phyloP scores from a whole-genome alignment of 2,113 vertebrate genomes.

The Scopus umbretta region DNA sequence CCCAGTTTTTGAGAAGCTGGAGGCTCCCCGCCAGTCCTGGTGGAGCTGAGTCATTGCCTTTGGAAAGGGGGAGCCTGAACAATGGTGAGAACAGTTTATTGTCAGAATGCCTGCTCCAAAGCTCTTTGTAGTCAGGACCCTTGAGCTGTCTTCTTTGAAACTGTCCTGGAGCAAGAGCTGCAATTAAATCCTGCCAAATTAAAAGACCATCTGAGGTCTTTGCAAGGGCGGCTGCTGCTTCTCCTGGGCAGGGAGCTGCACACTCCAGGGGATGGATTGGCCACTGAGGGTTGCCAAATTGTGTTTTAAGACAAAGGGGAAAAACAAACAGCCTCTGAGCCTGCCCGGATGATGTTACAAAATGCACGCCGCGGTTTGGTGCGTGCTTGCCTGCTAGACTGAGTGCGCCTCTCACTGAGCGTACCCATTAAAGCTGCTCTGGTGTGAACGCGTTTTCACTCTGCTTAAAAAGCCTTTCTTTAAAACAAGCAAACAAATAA shows the following conservation, averaged over 20 bases:
- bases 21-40: not conserved
- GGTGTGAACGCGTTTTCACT: not conserved
- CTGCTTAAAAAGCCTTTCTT: not conserved
- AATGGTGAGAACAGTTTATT: constrained; percentile 2
- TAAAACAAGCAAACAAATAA: not conserved
- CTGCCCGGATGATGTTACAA: not conserved
- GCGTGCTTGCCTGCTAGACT: not conserved
- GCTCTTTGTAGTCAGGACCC: not conserved
- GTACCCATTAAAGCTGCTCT: not conserved
- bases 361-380: not conserved
- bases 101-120: not conserved
- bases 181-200: not conserved
- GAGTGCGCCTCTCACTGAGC: not conserved
- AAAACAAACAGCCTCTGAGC: not conserved
- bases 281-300: not conserved
- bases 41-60: not conserved
- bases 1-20: not conserved
- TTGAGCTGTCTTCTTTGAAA: constrained; percentile 6
- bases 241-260: not conserved
- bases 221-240: not conserved
- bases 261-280: not conserved
- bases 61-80: not conserved
- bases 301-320: constrained; percentile 12
- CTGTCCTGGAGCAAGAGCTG: constrained; percentile 17
- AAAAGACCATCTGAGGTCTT: constrained; percentile 27